Conservation (phyloP, 2,113 vertebrate species). For the Excalfactoria chinensis region DNA sequence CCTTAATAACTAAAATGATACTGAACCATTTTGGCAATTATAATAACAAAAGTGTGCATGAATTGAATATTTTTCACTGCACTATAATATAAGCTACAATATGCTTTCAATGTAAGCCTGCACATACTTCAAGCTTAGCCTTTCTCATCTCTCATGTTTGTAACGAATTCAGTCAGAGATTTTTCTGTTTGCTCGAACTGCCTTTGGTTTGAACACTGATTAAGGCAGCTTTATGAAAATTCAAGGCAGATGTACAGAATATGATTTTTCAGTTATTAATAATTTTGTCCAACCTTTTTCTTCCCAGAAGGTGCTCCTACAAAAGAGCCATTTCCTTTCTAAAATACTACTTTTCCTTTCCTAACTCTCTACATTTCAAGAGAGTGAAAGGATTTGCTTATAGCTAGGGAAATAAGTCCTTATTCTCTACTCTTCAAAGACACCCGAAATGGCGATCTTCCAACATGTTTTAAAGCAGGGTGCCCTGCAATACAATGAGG, state of each 20-base stretch:
- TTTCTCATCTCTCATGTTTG: conserved; percentile 7
- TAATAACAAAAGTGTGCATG: not conserved
- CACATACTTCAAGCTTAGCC: not conserved
- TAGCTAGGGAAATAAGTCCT: not conserved
- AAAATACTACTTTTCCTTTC: not conserved
- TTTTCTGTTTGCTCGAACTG: conserved; percentile 30
- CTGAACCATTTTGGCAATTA: conserved; percentile 52
- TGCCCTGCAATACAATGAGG: not conserved
- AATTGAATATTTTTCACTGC: conserved; percentile 31
- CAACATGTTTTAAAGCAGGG: not conserved
- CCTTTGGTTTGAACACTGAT: conserved; percentile 37
- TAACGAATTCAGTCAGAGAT: conserved; percentile 17
- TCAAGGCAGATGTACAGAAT: not conserved
- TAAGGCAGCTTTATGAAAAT: conserved; percentile 21
- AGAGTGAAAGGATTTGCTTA: not conserved
- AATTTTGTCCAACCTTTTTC: not conserved
- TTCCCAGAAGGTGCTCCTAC: not conserved
- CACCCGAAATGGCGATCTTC: not conserved
- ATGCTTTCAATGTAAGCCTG: not conserved
- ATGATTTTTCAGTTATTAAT: not conserved
- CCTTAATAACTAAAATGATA: conserved; percentile 48
- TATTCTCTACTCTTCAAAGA: not conserved
- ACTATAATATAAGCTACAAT: not conserved
- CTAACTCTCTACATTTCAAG: not conserved
- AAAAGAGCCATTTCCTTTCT: not conserved